Base-by-base conservation (phyloP, 2,113 vertebrate species). In the Podarcis muralis region DNA sequence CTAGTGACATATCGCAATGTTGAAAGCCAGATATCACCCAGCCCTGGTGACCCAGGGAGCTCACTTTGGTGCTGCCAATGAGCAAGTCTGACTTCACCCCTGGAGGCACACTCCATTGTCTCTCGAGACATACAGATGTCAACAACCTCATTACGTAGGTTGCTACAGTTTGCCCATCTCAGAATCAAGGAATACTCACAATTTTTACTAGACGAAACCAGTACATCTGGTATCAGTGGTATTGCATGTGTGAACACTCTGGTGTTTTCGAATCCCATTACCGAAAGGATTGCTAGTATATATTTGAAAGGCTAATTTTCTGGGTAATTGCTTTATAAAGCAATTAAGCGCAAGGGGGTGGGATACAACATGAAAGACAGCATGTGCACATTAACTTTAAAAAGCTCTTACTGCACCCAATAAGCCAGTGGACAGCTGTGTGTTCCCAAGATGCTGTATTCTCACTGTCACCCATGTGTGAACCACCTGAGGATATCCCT, bases 281-380 rank as follows among this genome's bases (percentile, higher is more conserved):
- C 62, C 18, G 74, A 53, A 83, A 78, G 68, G 76, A 48, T 65
- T 83, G 80, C 72, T 69, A 88, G 30, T 62, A 83, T 77, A 78
- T 59, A 53, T 77, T 77, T 77, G 72, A 77, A 74, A 68, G 86
- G 78, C 81, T 81, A 87, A 76, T 88, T 65, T 88, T 83, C 59
- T 88, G 87, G 71, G 72, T 77, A 77, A 88, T 88, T 88, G 81
- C 87, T 77, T 83, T 83, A 83, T 68, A 77, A 30, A 83, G 68
- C 40, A 69, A 87, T 81, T 74, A 81, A 53, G 32, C n/a, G 66
- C 13, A 27, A 83, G 40, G 40, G 27, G 71, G 66, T 7, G 27
- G 66, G 15, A 40, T 65, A 30, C 68, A 85, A 37, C 68, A 53
- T 74, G 40, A 76, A 82, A 75, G 40, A 37, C 53, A 30, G 57